phyloP scores from a whole-genome alignment of 2,888 invertebrate species.

The Diploptera punctata region DNA sequence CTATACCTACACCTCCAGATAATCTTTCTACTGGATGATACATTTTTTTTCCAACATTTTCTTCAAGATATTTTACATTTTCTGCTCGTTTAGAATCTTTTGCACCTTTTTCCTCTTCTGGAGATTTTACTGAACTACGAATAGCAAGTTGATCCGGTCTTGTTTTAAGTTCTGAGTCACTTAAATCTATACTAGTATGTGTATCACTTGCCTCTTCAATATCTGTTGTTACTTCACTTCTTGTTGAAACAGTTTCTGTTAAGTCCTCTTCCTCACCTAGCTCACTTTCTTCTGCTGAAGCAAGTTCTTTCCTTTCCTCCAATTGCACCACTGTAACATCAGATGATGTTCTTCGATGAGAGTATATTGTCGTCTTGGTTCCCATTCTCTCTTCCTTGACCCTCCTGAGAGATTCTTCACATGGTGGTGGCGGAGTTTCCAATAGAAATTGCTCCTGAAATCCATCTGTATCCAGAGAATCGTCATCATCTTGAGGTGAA shows the following conservation, averaged over 20 bases:
- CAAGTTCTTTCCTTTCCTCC: constrained; percentile 38
- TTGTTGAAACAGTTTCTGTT: constrained; percentile 33
- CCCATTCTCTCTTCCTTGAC: constrained; percentile 31
- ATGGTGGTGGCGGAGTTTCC: constrained; percentile 55
- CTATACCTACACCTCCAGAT: constrained; percentile 50
- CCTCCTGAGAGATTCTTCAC: constrained; percentile 17
- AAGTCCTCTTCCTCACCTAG: constrained; percentile 41
- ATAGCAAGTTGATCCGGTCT: constrained; percentile 24
- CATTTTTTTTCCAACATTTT: constrained; percentile 28
- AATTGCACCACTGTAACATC: constrained; percentile 8
- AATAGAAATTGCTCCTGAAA: constrained; percentile 59
- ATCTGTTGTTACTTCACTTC: constrained; percentile 39
- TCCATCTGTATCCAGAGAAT: constrained; percentile 62
- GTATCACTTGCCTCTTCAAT: constrained; percentile 43
- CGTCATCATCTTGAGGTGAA: constrained; percentile 62
- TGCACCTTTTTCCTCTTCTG: constrained; percentile 48
- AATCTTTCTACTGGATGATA: constrained; percentile 46
- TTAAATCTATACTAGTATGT: constrained; percentile 29
- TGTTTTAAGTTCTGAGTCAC: constrained; percentile 24
- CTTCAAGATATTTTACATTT: constrained; percentile 44
- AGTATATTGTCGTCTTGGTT: constrained; percentile 40
- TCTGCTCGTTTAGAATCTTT: constrained; percentile 48
- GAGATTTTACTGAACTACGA: constrained; percentile 40
- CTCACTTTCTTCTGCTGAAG: constrained; percentile 42
- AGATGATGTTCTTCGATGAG: constrained; percentile 40